Evolutionary conservation across 2,113 vertebrate genomes (phyloP), one percentile per base, ranked within the genome.

Genomic region (Pseudonaja textilis): DNA sequence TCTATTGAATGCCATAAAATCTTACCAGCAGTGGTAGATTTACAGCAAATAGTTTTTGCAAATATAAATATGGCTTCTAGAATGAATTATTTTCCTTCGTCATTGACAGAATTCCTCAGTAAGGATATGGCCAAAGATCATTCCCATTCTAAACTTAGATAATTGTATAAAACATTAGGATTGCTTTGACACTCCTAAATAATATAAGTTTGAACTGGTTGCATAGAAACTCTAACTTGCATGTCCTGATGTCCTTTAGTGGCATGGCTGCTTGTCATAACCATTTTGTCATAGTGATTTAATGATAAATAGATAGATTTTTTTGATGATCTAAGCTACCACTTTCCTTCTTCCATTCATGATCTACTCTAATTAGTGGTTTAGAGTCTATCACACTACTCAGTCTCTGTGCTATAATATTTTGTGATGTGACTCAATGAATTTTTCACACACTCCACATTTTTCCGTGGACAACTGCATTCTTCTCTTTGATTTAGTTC

Each of bases 251-350:
- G 39, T 92, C 22, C 34, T 85, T 45, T 56, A 57, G 39, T 47
- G 52, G 26, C 56, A 85, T 22, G 69, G 50, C 25, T 92, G 89
- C 92, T 96, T 95, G 85, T 86, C 95, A 89, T 54, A 85, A 88
- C 95, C 89, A 50, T 88, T 56, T 95, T 94, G 7, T 94, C 92
- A 93, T 95, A 95, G 93, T 96, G 94, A 95, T 96, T 95, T 95
- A 90, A 91, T 96, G 92, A 86, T 94, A n/a, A n/a, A n/a, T n/a
- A n/a, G n/a, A n/a, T n/a, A n/a, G n/a, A n/a, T n/a, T 96, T 61
- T 64, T 97, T 97, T 97, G 96, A 96, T 97, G 94, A 91, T 93
- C 47, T 85, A 74, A 96, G 92, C 93, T 93, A 89, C 94, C 95
- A 95, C 96, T 95, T 42, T 87, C 91, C 96, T 96, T 95, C 95